Evolutionary conservation across 2,797 vertebrate genomes (phyloP), one percentile per base, ranked within the genome.

Genomic region (Danio aesculapii): DNA sequence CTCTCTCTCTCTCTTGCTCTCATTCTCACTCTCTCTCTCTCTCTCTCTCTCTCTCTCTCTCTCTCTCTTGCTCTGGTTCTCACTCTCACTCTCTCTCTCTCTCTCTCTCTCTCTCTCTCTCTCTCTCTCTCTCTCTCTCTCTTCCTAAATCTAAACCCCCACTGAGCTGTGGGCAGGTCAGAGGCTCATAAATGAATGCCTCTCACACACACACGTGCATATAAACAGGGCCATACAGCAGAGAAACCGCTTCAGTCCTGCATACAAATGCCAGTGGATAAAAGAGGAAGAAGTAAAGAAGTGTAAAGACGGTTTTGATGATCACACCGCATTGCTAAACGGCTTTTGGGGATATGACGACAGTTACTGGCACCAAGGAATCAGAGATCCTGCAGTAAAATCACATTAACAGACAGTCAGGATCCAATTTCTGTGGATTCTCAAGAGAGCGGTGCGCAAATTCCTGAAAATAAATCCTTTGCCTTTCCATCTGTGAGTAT

Each of bases 141-240:
- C 41, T 70, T 62, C 30, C 12, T 62, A 64, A 72, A 72, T 66
- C 50, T 12, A 43, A 59, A 49, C 79, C 5, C 53, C 53, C 17
- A 41, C 62, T 21, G 12, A 78, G 76, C 19, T 68, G 74, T 75
- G 78, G 75, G 79, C 62, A 44, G 85, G 43, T 53, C 75, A 16
- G 50, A 50, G 64, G 19, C 30, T 30, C 30, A 19, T 77, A 80
- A 77, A 77, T 57, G 82, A 77, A 77, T 41, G 30, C 62, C 62
- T 64, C 49, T 17, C 58, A 17, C 58, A 12, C 41, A 19, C 61
- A 46, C 55, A 50, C 3, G 0, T 68, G 67, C 43, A 43, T 39
- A 50, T 50, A 77, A 14, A 68, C 41, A 81, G 57, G 77, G 13
- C 57, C 44, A 13, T 7, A n/a, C 16, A 41, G 5, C 21, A 11